Evolutionary conservation across 23 tunicate species (phyloP), one percentile per base, ranked within the genome.

Genomic region (Aplidium turbinatum): DNA sequence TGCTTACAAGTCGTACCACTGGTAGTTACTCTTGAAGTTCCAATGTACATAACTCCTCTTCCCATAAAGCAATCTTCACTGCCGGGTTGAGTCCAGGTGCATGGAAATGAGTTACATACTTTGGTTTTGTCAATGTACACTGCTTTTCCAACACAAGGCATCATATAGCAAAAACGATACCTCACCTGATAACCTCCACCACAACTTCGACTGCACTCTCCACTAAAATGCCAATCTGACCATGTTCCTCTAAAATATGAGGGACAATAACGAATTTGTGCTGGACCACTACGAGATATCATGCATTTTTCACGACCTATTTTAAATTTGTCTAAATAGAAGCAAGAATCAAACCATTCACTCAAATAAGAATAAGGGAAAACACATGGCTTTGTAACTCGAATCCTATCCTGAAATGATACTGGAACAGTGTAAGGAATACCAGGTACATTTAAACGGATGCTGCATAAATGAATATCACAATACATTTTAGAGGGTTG

Each of bases 161-260:
- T 30, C 2, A 77, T n/a, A 58, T 52, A 38, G 63, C 96, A 89
- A 0, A 33, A 38, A 16, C 96, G 47, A 39, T 60, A 77, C 63
- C 47, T 21, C 3, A 82, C 26, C 27, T 77, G 47, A 24, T 28
- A 51, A 1, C 96, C 96, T 6, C 75, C 81, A 3, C 85, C 89
- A 62, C 96, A 89, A 6, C 48, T 52, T 34, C 70, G 35, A 24
- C 74, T 71, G 77, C 96, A 89, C 9, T 89, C 96, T 18, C 85
- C 81, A 24, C 24, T 32, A 47, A 36, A 69, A 4, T 31, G 23
- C 89, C 89, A 89, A 27, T 82, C 70, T 1, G 74, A 33, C 96
- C 96, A 89, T 34, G 31, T 63, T 1, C 96, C 96, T 60, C 79
- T 71, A 9, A 57, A 70, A 33, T 57, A 77, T n/a, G 53, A 21